Evolutionary conservation across 2,888 invertebrate species (phyloP).

Genomic region (Gasteruption jaculator): DNA sequence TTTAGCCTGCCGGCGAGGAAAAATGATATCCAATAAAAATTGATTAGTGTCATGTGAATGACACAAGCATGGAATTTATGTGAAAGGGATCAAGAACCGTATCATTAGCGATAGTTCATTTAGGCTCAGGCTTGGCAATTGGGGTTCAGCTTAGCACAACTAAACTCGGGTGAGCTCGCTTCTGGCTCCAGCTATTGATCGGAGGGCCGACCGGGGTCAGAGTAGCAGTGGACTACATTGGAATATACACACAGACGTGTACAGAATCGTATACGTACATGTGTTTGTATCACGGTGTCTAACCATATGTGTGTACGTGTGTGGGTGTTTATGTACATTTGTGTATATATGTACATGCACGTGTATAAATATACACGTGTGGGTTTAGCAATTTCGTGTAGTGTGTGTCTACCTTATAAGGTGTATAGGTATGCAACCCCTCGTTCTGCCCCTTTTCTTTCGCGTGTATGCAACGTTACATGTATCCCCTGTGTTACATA

Average conservation of each 20-base stretch:
- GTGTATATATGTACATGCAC: slow-evolving; percentile 2
- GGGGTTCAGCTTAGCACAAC: slow-evolving; percentile 34
- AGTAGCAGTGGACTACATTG: slow-evolving; percentile 47
- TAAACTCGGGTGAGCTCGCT: slow-evolving; percentile 41
- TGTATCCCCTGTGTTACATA: slow-evolving; percentile 22
- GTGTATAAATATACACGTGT: not conserved
- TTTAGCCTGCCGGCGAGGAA: too few relatives aligned
- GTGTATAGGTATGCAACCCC: too few relatives aligned
- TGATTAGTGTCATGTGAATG: too few relatives aligned
- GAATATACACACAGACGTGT: slow-evolving; percentile 29
- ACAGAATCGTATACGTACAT: slow-evolving; percentile 13
- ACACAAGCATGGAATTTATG: too few relatives aligned
- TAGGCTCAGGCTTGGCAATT: slow-evolving; percentile 28
- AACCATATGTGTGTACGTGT: slow-evolving; percentile 10
- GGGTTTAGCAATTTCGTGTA: too few relatives aligned
- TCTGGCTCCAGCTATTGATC: slow-evolving; percentile 48
- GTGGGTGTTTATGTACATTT: slow-evolving; percentile 7
- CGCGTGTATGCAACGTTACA: slow-evolving; percentile 9
- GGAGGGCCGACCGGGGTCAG: slow-evolving; percentile 50
- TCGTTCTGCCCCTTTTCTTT: slow-evolving; percentile 7
- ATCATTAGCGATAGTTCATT: too few relatives aligned
- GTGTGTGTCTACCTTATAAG: too few relatives aligned
- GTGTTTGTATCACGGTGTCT: slow-evolving; percentile 14
- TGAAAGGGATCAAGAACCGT: too few relatives aligned
- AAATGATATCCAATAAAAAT: too few relatives aligned